Evolutionary conservation across 2,797 vertebrate species (phyloP).

Genomic region (Myiotriccus ornatus): DNA sequence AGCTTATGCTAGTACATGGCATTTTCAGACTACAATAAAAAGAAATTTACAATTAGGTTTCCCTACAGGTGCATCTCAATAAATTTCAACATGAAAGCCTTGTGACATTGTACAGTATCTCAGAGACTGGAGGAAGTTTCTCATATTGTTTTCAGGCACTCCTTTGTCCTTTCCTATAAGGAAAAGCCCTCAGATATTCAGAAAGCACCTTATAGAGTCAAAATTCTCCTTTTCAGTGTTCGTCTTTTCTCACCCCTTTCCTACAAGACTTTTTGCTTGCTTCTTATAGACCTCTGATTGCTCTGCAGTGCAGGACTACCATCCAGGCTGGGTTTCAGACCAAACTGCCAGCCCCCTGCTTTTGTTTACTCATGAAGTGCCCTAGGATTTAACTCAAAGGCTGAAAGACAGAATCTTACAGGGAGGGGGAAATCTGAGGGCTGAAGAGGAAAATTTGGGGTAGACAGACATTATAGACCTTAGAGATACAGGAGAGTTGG

Average conservation of each 20-base stretch:
- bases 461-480: neutral
- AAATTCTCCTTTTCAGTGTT: neutral
- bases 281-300: neutral
- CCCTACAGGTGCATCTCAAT: neutral
- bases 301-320: neutral
- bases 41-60: neutral
- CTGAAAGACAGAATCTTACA: neutral
- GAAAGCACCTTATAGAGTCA: neutral
- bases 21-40: neutral
- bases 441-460: neutral
- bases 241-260: neutral
- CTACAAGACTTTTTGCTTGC: neutral
- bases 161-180: neutral
- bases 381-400: neutral
- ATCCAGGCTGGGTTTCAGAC: neutral
- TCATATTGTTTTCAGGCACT: neutral
- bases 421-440: neutral
- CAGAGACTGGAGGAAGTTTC: neutral
- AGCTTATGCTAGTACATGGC: neutral
- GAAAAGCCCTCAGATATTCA: neutral
- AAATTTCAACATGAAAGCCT: neutral
- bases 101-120: neutral
- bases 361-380: neutral
- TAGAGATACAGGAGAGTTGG: neutral
- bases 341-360: neutral